These are phyloP conservation scores for Oophaga sylvatica DNA, from an alignment of 2,797 vertebrate species.

Conservation along the genomic window DNA sequence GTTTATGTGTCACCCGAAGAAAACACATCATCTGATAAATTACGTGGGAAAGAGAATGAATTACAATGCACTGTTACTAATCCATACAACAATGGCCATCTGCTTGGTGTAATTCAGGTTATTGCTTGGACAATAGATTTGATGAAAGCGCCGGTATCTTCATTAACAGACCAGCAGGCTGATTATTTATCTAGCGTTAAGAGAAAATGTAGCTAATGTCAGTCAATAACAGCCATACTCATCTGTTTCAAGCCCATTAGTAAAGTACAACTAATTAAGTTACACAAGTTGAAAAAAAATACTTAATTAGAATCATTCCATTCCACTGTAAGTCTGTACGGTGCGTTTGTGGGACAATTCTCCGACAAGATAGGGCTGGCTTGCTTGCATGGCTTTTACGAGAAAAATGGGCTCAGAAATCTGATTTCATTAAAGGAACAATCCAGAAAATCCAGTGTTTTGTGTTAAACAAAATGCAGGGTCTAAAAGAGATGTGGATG, in stretches of 20 bases:
- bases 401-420: too few relatives aligned
- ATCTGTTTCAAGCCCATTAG: constrained; percentile 48
- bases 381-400: too few relatives aligned
- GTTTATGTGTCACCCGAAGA: constrained; percentile 28
- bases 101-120: constrained; percentile 43
- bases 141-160: constrained; percentile 41
- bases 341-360: background rate
- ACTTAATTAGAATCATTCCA: constrained; percentile 42
- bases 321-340: background rate
- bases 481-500: too few relatives aligned
- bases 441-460: too few relatives aligned
- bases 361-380: background rate
- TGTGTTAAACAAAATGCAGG: too few relatives aligned
- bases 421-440: too few relatives aligned
- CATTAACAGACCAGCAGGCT: constrained; percentile 41
- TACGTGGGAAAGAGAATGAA: background rate
- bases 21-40: constrained; percentile 42
- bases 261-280: constrained; percentile 44
- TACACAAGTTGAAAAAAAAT: constrained; percentile 23
- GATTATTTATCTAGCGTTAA: constrained; percentile 41
- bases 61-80: constrained; percentile 10
- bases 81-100: constrained; percentile 35
- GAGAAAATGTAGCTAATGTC: constrained; percentile 37
- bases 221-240: constrained; percentile 42
- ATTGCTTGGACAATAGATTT: constrained; percentile 41